Percentiles rank a stretch among this genome's conserved stretches.
Conservation (phyloP, 2,888 invertebrate species). For the Lasioglossum pauxillum region DNA sequence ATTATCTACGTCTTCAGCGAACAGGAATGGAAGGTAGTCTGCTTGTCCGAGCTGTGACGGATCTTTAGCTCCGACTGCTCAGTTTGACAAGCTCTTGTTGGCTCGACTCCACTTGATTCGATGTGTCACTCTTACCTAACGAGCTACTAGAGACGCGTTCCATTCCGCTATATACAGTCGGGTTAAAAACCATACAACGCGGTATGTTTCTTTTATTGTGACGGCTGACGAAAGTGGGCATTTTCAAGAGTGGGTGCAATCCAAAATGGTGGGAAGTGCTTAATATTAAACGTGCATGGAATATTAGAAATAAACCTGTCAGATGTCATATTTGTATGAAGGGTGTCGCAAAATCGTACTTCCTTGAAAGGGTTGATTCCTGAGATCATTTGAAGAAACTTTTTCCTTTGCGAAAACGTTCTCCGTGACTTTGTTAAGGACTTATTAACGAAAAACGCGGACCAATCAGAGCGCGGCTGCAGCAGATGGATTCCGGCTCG, state of each 20-base stretch:
- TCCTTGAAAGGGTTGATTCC: too few species aligned
- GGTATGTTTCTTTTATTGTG: neutral
- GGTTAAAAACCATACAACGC: neutral
- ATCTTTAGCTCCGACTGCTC: neutral
- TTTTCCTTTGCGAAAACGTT: too few species aligned
- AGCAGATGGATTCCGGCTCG: too few species aligned
- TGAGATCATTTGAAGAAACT: too few species aligned
- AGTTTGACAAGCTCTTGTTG: neutral
- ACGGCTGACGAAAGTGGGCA: neutral
- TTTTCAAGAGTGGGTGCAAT: neutral
- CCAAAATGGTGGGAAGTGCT: neutral
- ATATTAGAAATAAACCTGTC: too few species aligned
- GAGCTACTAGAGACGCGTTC: neutral
- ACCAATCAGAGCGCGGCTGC: too few species aligned
- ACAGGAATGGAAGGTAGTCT: neutral
- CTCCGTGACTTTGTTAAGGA: too few species aligned
- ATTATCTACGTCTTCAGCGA: conserved; percentile 21
- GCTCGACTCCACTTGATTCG: neutral
- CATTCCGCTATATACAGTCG: neutral
- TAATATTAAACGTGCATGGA: too few species aligned
- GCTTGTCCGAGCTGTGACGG: neutral
- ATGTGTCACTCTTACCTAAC: neutral
- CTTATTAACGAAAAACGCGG: too few species aligned
- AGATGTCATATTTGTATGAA: too few species aligned
- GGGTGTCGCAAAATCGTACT: too few species aligned